A percentile compares a stretch with the other conserved stretches of the same genome.
Conservation (phyloP, 2,888 invertebrate genomes). For the Matsumyia berberina region DNA sequence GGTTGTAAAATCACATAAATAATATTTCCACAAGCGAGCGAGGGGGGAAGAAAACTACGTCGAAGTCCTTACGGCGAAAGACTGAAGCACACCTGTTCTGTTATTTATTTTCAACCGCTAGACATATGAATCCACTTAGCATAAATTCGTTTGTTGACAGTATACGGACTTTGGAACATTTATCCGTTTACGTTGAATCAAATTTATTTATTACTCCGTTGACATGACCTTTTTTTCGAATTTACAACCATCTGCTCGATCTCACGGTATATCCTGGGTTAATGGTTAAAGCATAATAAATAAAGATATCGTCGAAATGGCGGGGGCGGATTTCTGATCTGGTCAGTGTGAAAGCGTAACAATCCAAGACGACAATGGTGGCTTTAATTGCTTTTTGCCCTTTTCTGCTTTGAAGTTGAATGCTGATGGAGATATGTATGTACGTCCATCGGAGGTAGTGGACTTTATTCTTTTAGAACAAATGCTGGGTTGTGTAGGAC, state of each 20-base stretch:
- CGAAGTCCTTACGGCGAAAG: background rate
- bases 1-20: slow-evolving; percentile 21
- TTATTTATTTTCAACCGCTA: background rate
- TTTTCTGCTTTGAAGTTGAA: slow-evolving; percentile 1
- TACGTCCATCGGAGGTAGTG: background rate
- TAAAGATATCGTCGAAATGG: slow-evolving; percentile 14
- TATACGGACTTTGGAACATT: background rate
- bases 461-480: background rate
- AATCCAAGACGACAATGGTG: slow-evolving; percentile 19
- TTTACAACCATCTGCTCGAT: slow-evolving; percentile 32
- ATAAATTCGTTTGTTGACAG: slow-evolving; percentile 19
- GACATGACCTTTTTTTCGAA: slow-evolving; percentile 26
- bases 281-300: slow-evolving; percentile 14
- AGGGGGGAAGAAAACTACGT: background rate
- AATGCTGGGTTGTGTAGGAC: slow-evolving; percentile 6
- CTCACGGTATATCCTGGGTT: slow-evolving; percentile 15
- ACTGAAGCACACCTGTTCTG: background rate
- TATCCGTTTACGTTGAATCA: slow-evolving; percentile 4
- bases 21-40: slow-evolving; percentile 21
- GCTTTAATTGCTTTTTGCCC: slow-evolving; percentile 13
- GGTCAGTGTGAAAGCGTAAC: background rate
- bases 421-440: background rate
- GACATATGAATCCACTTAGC: slow-evolving; percentile 31
- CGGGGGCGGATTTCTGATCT: background rate
- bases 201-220: slow-evolving; percentile 38